Conservation (phyloP, 2,888 invertebrate genomes). For the Busseola fusca region DNA sequence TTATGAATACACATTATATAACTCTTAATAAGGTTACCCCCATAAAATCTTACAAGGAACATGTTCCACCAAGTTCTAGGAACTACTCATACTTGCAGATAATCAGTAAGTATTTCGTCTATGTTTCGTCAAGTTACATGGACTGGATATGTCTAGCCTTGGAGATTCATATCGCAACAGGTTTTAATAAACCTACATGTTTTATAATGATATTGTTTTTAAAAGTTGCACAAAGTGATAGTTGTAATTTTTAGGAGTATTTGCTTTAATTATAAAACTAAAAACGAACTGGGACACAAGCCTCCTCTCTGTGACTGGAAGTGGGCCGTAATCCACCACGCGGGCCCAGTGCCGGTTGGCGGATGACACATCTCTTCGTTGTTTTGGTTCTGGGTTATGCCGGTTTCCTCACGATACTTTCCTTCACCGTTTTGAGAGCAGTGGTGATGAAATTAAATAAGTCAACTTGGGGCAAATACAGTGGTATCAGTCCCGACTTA, state of each 20-base stretch:
- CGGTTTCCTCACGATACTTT: background rate
- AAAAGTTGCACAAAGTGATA: background rate
- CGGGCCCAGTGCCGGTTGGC: background rate
- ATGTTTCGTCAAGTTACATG: slow-evolving; percentile 18
- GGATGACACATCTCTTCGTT: background rate
- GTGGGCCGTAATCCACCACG: background rate
- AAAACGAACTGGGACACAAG: too few species aligned
- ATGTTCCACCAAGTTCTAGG: slow-evolving; percentile 7
- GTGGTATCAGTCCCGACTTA: too few species aligned
- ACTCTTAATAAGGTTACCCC: background rate
- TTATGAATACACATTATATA: background rate
- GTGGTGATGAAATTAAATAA: background rate
- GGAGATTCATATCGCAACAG: slow-evolving; percentile 36
- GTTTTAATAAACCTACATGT: slow-evolving; percentile 21
- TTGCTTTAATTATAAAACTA: too few species aligned
- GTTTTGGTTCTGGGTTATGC: background rate
- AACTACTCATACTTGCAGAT: slow-evolving; percentile 4
- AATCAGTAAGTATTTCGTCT: slow-evolving; percentile 7
- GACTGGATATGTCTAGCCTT: slow-evolving; percentile 12
- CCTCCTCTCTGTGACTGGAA: background rate
- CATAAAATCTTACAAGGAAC: background rate
- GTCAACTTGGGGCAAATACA: background rate
- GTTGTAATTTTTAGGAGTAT: background rate
- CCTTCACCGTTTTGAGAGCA: background rate
- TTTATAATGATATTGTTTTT: background rate